Evolutionary conservation across 2,113 vertebrate species (phyloP), one percentile per base, ranked within the genome.

Genomic region (Cygnus atratus): DNA sequence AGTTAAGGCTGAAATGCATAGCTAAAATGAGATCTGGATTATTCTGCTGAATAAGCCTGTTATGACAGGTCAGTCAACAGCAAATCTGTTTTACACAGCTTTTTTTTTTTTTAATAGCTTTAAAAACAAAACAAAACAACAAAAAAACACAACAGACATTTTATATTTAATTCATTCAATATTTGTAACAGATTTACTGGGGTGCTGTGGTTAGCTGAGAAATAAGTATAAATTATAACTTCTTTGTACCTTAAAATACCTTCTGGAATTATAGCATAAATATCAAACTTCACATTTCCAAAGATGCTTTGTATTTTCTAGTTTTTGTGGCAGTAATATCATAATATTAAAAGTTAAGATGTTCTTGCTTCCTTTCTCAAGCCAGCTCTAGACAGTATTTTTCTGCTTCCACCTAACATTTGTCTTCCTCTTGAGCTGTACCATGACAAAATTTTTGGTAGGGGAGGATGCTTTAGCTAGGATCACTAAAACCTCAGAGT

Each of bases 1-100:
- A 39, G 52, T 52, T 85, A 59, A 61, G 48, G 58, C 35, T 93
- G 68, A 88, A 92, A 61, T 68, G 15, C 39, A 67, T 48, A 85
- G 72, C 18, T 84, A 59, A 92, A 94, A 68, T 55, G 48, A 73
- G 21, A 72, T 88, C 25, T 46, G 41, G 62, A 84, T 82, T 90
- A 63, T 58, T 81, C 24, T 48, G 31, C 20, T 84, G 61, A 94
- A 87, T 81, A 84, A 94, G 6, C 26, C 35, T 92, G 54, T 88
- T 82, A 65, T 13, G n/a, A 10, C 22, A 68, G n/a, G 29, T 52
- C 43, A 74, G 58, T 54, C 76, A 85, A 75, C 28, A 65, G 14
- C 3, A 82, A 75, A 86, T 72, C 61, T 92, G 18, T 57, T 84
- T 95, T 41, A 57, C 9, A 61, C 3, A 58, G 29, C 52, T 71